Evolutionary conservation across 2,113 vertebrate genomes (phyloP).

Genomic region (Seriola aureovittata): DNA sequence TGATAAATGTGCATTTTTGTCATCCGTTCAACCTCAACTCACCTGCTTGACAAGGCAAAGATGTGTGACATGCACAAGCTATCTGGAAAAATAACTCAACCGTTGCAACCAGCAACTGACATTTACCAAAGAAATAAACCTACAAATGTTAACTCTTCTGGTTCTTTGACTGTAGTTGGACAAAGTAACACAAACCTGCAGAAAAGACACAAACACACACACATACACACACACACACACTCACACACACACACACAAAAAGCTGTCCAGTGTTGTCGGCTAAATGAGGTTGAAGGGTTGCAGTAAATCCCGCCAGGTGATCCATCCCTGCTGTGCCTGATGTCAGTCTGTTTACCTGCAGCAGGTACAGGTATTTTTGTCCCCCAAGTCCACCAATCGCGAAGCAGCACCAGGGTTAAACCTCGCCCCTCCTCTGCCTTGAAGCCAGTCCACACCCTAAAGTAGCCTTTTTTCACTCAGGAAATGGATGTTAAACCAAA

Average conservation of each 20-base stretch:
- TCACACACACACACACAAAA: neutral
- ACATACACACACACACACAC: neutral
- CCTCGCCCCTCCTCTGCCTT: slow-evolving; percentile 56
- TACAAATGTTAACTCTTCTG: neutral
- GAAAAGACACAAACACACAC: neutral
- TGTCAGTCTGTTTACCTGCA: slow-evolving; percentile 81
- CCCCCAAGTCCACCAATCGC: slow-evolving; percentile 78
- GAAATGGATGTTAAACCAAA: slow-evolving; percentile 29
- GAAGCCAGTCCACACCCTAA: slow-evolving; percentile 74
- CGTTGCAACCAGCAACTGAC: neutral
- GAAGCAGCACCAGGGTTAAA: slow-evolving; percentile 49
- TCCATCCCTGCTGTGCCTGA: slow-evolving; percentile 50
- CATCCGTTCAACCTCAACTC: slow-evolving; percentile 8
- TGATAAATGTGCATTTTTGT: neutral
- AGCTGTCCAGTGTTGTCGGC: slow-evolving; percentile 10
- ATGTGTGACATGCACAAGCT: neutral
- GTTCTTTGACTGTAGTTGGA: neutral
- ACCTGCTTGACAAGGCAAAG: slow-evolving; percentile 26
- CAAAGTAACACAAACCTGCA: slow-evolving; percentile 55
- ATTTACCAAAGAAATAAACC: slow-evolving; percentile 1
- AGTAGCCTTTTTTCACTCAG: slow-evolving; percentile 32
- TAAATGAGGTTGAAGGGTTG: slow-evolving; percentile 17
- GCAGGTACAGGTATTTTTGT: slow-evolving; percentile 83
- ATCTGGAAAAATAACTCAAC: slow-evolving; percentile 6
- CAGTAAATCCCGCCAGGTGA: slow-evolving; percentile 61